Evolutionary conservation across 2,797 vertebrate species (phyloP).

Genomic region (Melanotaenia trifasciata): DNA sequence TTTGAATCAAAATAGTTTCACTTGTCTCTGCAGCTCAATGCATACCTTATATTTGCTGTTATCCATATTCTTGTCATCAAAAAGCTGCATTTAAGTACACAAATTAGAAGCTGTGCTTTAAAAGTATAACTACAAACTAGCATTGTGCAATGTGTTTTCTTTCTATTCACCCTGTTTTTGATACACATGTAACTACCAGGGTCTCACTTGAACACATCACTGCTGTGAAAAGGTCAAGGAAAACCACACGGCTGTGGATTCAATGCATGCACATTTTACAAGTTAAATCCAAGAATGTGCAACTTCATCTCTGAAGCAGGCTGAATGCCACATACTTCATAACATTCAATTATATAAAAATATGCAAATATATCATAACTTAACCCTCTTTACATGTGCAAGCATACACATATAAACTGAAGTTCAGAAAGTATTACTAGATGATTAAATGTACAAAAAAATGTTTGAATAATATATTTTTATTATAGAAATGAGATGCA

Average conservation of each 20-base stretch:
- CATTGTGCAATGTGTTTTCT: neutral
- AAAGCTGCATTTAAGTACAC: neutral
- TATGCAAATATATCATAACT: too few species aligned
- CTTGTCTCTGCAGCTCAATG: neutral
- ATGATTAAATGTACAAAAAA: too few species aligned
- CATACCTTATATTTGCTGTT: neutral
- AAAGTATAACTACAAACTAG: neutral
- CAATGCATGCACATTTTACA: neutral
- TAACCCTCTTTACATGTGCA: too few species aligned
- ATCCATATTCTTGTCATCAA: too few species aligned
- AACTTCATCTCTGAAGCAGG: neutral
- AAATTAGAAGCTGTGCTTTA: neutral
- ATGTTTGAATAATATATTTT: too few species aligned
- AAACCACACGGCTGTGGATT: neutral
- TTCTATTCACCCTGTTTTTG: neutral
- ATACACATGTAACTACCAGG: neutral
- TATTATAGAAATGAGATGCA: too few species aligned
- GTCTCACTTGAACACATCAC: too few species aligned
- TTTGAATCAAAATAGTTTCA: conserved; percentile 3
- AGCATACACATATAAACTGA: too few species aligned
- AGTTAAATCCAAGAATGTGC: neutral
- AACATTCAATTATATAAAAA: too few species aligned
- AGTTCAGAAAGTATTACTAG: too few species aligned
- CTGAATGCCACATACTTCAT: neutral
- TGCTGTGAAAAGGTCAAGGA: neutral